Evolutionary conservation across 2,888 invertebrate species (phyloP), one percentile per base, ranked within the genome.

Genomic region (Heliconius sara): DNA sequence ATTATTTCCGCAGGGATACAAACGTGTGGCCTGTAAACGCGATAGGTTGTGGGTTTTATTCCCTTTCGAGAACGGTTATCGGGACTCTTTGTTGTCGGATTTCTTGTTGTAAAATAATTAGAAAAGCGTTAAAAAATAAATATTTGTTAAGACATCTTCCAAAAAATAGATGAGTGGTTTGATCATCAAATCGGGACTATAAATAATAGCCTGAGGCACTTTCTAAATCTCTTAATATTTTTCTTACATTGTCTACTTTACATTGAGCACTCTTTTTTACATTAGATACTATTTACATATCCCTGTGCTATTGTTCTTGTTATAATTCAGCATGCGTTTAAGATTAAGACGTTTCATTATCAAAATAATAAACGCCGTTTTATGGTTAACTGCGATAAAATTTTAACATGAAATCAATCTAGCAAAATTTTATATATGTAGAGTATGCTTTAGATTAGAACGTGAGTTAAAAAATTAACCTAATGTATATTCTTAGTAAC

Each of bases 351-450:
- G 9, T 39, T 39, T 9, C 25, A n/a, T 43, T 47, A 16, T 47
- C 52, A 39, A 39, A n/a, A n/a, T 39, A 39, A n/a, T 47, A 25
- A 13, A 68, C n/a, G 2, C 1, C 16, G 43, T 43, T 68, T 68
- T n/a, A 25, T 16, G 16, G 70, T 70, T 25, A 70, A 47, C 25
- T 19, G 3, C 19, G 16, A 47, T 25, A 16, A 19, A 13, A 47
- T 25, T 70, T 16, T 16, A 25, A 39, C 43, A 70, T 47, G 70
- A 43, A 68, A 43, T 68, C 39, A n/a, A 13, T 12, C 47, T 70
- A 70, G 9, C n/a, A 39, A 70, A 70, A 70, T 27, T 10, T 19
- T 16, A 70, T 43, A 25, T 70, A 70, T 43, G 43, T 67, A 67
- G 34, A n/a, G 67, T 70, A 19, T 52, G 52, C 52, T 52, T 52